Conservation (phyloP, 2,113 vertebrate species). For the Pelmatolapia mariae region DNA sequence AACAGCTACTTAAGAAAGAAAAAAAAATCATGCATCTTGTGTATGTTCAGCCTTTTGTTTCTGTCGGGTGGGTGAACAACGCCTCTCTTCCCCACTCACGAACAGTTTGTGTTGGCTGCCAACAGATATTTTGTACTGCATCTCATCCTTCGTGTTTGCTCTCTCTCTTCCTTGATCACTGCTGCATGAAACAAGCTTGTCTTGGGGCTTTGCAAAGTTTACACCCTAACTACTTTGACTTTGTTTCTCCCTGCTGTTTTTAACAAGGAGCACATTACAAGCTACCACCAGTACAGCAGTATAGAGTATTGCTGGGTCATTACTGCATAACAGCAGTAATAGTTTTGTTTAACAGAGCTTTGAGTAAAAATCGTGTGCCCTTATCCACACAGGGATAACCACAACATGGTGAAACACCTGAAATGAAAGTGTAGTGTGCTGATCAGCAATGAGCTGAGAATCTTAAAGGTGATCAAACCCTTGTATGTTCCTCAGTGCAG, state of each 20-base stretch:
- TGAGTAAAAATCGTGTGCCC: not conserved
- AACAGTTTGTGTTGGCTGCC: not conserved
- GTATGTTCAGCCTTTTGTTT: not conserved
- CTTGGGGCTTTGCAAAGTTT: not conserved
- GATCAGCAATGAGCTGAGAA: not conserved
- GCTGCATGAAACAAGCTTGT: not conserved
- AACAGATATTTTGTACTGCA: not conserved
- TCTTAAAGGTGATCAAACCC: slow-evolving; percentile 10
- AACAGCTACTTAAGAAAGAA: not conserved
- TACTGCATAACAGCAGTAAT: not conserved
- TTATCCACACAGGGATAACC: not conserved
- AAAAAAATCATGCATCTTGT: not conserved
- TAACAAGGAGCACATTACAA: not conserved
- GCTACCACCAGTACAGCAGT: not conserved
- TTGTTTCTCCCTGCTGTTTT: not conserved
- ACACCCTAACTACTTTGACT: not conserved
- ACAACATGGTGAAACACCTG: not conserved
- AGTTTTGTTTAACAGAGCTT: not conserved
- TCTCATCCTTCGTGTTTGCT: not conserved
- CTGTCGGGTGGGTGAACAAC: not conserved
- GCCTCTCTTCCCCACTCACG: slow-evolving; percentile 16
- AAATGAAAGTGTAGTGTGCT: not conserved
- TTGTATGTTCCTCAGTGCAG: not conserved
- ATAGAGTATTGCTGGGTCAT: not conserved
- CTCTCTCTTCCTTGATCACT: not conserved